phyloP scores from a whole-genome alignment of 2,888 invertebrate genomes.

The Anoplius nigerrimus region DNA sequence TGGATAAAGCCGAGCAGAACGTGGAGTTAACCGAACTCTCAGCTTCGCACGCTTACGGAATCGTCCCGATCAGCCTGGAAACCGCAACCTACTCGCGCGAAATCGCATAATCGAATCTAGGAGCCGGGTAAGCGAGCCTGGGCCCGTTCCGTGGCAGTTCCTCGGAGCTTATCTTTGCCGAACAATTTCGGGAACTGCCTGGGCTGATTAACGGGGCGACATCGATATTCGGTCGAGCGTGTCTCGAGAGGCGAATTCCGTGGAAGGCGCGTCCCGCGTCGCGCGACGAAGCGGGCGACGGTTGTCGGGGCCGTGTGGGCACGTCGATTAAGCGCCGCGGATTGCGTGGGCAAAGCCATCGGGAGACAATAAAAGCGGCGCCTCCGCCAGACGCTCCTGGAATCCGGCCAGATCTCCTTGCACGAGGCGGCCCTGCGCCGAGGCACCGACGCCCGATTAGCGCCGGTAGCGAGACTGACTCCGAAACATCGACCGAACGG shows the following conservation, averaged over 20 bases:
- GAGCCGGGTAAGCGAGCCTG: too few relatives aligned
- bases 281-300: conserved; percentile 16
- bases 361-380: conserved; percentile 53
- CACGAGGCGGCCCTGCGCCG: conserved; percentile 24
- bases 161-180: too few relatives aligned
- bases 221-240: too few relatives aligned
- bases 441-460: conserved; percentile 23
- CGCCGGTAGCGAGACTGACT: conserved; percentile 10
- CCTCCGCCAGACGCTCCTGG: conserved; percentile 53
- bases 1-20: background rate
- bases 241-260: background rate
- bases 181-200: too few relatives aligned
- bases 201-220: too few relatives aligned
- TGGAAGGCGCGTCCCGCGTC: conserved; percentile 32
- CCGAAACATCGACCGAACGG: background rate
- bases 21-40: conserved; percentile 1
- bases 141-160: too few relatives aligned
- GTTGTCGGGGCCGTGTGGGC: conserved; percentile 15
- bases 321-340: conserved; percentile 46
- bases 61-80: too few relatives aligned
- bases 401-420: conserved; percentile 55
- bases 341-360: conserved; percentile 54
- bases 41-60: background rate
- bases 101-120: too few relatives aligned
- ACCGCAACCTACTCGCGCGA: too few relatives aligned